Evolutionary conservation across 2,797 vertebrate species (phyloP).

Genomic region (Xiphophorus birchmanni): DNA sequence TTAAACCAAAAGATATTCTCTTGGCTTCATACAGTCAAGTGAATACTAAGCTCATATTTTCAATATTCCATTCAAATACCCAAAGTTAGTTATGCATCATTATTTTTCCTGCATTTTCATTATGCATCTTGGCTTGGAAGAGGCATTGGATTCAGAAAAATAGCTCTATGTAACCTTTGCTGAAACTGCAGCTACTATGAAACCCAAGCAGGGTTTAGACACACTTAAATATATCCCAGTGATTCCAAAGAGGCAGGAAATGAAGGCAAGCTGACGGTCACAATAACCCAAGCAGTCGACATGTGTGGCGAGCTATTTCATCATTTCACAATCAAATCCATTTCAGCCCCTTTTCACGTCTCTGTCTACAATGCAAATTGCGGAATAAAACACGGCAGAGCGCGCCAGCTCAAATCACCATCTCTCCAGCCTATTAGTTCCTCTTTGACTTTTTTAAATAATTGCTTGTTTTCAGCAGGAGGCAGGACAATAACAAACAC

Average conservation of each 20-base stretch:
- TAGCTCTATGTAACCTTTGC: slow-evolving; percentile 10
- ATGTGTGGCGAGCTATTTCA: slow-evolving; percentile 48
- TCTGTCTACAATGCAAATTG: slow-evolving; percentile 50
- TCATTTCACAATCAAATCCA: slow-evolving; percentile 61
- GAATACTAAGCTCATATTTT: slow-evolving; percentile 24
- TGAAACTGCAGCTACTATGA: slow-evolving; percentile 35
- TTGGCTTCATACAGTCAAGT: slow-evolving; percentile 25
- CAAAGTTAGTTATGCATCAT: not conserved
- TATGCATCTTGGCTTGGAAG: not conserved
- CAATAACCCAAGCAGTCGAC: slow-evolving; percentile 39
- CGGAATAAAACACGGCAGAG: slow-evolving; percentile 41
- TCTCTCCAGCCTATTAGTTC: slow-evolving; percentile 28
- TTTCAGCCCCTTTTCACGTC: slow-evolving; percentile 46
- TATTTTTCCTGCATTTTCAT: slow-evolving; percentile 2
- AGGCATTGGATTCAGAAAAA: slow-evolving; percentile 9
- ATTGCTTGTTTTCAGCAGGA: slow-evolving; percentile 42
- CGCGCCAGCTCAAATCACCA: slow-evolving; percentile 36
- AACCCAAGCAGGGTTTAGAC: slow-evolving; percentile 36
- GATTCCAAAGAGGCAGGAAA: slow-evolving; percentile 32
- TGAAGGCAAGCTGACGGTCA: slow-evolving; percentile 30
- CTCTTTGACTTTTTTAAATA: slow-evolving; percentile 32
- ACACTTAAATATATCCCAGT: slow-evolving; percentile 20
- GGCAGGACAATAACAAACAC: slow-evolving; percentile 40
- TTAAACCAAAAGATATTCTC: slow-evolving; percentile 12
- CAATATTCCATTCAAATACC: not conserved